Evolutionary conservation across 2,888 invertebrate species (phyloP), one percentile per base, ranked within the genome.

Genomic region (Cheilosia grossa): DNA sequence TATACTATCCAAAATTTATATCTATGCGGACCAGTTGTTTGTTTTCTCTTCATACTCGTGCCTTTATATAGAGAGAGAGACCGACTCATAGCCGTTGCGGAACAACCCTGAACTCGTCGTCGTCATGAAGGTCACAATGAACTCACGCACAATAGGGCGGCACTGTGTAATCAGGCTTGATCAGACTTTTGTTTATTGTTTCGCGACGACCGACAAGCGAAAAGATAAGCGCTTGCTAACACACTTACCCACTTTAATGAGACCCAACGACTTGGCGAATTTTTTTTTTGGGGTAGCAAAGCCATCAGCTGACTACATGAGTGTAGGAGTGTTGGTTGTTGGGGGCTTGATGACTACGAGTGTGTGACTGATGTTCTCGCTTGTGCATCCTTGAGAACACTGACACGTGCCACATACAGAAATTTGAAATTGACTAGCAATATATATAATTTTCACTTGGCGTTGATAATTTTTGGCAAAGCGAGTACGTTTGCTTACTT

Each of bases 81-180:
- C 64, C 17, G 47, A 82, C 56, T 70, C 58, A 77, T 82, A 56
- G 66, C 21, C 10, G 47, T 66, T 63, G 72, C 42, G 78, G 78
- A 83, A 83, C 69, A 83, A 80, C 83, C 80, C 83, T 80, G 83
- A 83, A 83, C 82, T 79, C 80, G 2, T 80, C 80, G 80, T 74
- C 56, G 53, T 67, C 58, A 69, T 74, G 83, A 83, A 83, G 83
- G 83, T 83, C 83, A 56, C 59, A 51, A 15, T 51, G 49, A 75
- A 75, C 70, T 83, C 59, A 83, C 83, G 83, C 83, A 83, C 79
- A 80, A 80, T 83, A 56, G 80, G 80, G 61, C 61, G 82, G 70
- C 61, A 40, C 40, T 77, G 59, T 75, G 56, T 58, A 79, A 67
- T 56, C 67, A 58, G 51, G 66, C 51, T 80, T 83, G 80, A 83